Evolutionary conservation across 2,888 invertebrate species (phyloP), one percentile per base, ranked within the genome.

Genomic region (Pheosia tremula): DNA sequence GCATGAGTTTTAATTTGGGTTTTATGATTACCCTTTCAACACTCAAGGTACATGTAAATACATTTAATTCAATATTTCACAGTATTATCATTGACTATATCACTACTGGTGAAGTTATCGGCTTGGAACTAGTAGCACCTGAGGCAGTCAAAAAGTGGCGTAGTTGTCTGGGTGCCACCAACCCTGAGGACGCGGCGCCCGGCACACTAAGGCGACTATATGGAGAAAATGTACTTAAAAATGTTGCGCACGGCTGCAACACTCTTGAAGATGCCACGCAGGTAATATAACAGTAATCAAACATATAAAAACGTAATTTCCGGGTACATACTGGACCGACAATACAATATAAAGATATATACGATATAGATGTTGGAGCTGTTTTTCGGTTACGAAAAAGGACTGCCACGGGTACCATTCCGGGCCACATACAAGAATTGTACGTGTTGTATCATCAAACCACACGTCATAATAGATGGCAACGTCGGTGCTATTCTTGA

Each of bases 391-490:
- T 78, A 79, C 59, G 86, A 84, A 13, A 84, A 89, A 24, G 85
- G 89, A 10, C 39, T 85, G 37, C 85, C 84, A 8, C 81, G 72
- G 59, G 72, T 92, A 53, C 84, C 86, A 4, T 89, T 81, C 62
- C 78, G 95, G 85, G 95, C 95, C n/a, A 95, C 96, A 6, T 88
- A 95, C 5, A 88, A 94, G 66, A 94, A 96, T 67, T 96, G 96
- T 69, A 96, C 97, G 0, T 96, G 97, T 71, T 97, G 97, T 78
- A 89, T 99, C 38, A 96, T 99, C 60, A 98, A 98, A 84, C 98
- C 99, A 0, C 98, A 98, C 84, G 97, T 96, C 43, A 93, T 99
- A 36, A 94, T 96, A 72, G 96, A 97, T 77, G 96, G 97, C 82
- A 94, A 95, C 68, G 80, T 95, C 61, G 98, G 98, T 0, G 89